Evolutionary conservation across 2,888 invertebrate species (phyloP).

Genomic region (Athalia cordata): DNA sequence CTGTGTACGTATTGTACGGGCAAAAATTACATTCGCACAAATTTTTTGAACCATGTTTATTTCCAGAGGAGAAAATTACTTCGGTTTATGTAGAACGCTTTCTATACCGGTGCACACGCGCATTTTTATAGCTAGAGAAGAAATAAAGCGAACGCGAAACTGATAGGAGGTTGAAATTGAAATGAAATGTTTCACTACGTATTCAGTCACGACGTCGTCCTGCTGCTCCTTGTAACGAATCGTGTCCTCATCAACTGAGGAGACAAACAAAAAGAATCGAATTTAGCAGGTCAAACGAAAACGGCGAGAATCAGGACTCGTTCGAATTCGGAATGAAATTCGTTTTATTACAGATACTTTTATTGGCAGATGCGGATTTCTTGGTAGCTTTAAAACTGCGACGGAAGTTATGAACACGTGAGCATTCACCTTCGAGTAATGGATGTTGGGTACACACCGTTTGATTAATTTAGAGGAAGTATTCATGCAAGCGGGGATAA

Average conservation of each 20-base stretch:
- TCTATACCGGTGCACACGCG: constrained; percentile 48
- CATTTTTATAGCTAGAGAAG: neutral
- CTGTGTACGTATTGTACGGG: too few relatives aligned
- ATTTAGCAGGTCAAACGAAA: too few relatives aligned
- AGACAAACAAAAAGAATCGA: too few relatives aligned
- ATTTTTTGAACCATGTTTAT: neutral
- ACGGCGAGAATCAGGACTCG: too few relatives aligned
- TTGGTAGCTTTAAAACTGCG: too few relatives aligned
- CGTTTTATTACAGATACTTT: neutral
- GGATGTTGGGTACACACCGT: neutral
- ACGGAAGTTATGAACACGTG: too few relatives aligned
- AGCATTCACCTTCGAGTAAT: too few relatives aligned
- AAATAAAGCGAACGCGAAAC: constrained; percentile 23
- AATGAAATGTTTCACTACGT: constrained; percentile 25
- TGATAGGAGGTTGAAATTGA: constrained; percentile 34
- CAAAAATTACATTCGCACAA: neutral
- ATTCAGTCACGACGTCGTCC: constrained; percentile 10
- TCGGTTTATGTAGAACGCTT: constrained; percentile 54
- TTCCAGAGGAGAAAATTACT: constrained; percentile 31
- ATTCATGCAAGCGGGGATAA: constrained; percentile 1
- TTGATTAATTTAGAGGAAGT: constrained; percentile 2
- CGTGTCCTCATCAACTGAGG: too few relatives aligned
- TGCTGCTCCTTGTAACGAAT: neutral
- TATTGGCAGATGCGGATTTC: too few relatives aligned
- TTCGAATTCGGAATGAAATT: neutral